Percentiles rank a stretch among this genome's conserved stretches.
Conservation (phyloP, 1,140 invertebrate species). For the Drosophila bipectinata region DNA sequence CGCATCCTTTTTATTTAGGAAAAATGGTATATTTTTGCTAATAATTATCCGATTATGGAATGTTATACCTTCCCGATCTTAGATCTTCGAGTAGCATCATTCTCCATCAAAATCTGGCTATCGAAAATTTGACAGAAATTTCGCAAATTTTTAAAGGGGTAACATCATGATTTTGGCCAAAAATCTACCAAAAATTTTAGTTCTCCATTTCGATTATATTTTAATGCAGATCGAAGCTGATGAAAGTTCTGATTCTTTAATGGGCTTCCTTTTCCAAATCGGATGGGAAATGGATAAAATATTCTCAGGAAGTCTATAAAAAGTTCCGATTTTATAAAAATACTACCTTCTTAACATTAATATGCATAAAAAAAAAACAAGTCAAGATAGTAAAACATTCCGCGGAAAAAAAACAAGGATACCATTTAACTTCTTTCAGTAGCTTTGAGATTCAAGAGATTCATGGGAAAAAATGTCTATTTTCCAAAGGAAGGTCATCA, state of each 20-base stretch:
- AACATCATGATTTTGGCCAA: not conserved
- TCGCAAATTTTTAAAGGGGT: not conserved
- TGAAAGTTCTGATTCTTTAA: not conserved
- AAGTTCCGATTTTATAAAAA: not conserved
- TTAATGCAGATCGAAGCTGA: not conserved
- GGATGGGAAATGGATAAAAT: not conserved
- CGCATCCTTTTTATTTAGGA: too few species aligned
- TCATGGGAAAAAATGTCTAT: not conserved
- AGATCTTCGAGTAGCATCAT: not conserved
- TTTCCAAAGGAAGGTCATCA: constrained; percentile 22
- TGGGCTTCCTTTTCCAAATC: not conserved
- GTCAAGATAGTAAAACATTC: not conserved
- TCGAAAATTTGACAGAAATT: not conserved
- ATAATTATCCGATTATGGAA: not conserved
- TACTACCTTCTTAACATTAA: too few species aligned
- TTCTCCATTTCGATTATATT: not conserved
- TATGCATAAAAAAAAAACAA: too few species aligned
- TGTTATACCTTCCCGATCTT: not conserved
- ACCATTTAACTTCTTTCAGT: constrained; percentile 14
- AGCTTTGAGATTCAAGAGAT: constrained; percentile 13
- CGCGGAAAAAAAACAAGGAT: not conserved
- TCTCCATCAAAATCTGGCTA: not conserved
- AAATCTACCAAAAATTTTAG: not conserved
- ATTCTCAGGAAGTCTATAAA: not conserved
- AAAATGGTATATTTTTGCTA: too few species aligned